Base-by-base conservation (phyloP, 1,140 invertebrate species). In the Odontomachus brunneus region DNA sequence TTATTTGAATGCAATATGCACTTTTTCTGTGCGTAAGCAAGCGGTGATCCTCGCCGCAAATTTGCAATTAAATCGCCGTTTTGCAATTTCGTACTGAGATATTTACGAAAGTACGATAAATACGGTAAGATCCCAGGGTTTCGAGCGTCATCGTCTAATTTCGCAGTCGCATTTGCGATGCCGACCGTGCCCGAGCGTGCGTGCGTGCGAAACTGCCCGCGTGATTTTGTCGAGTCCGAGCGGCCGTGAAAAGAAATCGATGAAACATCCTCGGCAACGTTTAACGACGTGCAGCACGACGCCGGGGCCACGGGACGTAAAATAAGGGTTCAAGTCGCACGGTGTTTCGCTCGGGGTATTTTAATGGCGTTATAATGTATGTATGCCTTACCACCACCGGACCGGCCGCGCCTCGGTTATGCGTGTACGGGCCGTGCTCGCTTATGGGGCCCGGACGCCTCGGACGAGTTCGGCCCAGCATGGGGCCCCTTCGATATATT, bases 311-410 rank as follows among this genome's bases (percentile, higher is more conserved):
- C 67, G 67, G 83, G 75, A 87, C 66, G 82, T 88, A 88, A 88
- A 88, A 88, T 88, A 88, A 78, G 87, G 86, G 84, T 88, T 82
- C 82, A 80, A 85, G 74, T 83, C 75, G 69, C 67, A 59, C 67
- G 73, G 78, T 85, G 86, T 91, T 92, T 84, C 74, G 85, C 84
- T 86, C 87, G 81, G 88, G 86, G 88, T 89, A 92, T 93, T 93
- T 93, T 93, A 92, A 93, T 93, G 90, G 91, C 90, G 91, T 93
- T 93, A 92, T 93, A 93, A 93, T 93, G 91, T 93, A 93, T 92
- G 92, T 93, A 93, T 93, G 90, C 90, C 92, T 92, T 92, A 91
- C 89, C 90, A 90, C 85, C 85, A 89, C 80, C 84, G 69, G 24
- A 88, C 63, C 84, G 81, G 60, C 83, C 88, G 51, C 72, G 63